Evolutionary conservation across 2,888 invertebrate genomes (phyloP).

Genomic region (Smittia aterrima): DNA sequence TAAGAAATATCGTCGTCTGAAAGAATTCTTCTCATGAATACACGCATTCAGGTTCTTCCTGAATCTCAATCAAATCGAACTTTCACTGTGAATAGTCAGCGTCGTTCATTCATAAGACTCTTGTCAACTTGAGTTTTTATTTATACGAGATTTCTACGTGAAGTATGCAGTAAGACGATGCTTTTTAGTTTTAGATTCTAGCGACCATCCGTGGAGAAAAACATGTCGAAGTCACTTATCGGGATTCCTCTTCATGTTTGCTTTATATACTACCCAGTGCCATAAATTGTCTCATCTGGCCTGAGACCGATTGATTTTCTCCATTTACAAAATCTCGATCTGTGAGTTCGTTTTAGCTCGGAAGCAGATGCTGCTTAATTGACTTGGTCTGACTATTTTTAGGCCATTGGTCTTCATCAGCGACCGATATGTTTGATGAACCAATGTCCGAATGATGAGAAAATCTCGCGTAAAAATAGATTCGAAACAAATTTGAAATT

Average conservation of each 20-base stretch:
- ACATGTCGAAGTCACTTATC: not conserved
- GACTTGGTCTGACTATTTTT: too few relatives aligned
- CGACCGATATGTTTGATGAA: too few relatives aligned
- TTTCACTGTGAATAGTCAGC: not conserved
- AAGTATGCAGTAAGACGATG: not conserved
- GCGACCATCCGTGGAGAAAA: not conserved
- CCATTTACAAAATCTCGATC: too few relatives aligned
- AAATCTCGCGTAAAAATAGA: too few relatives aligned
- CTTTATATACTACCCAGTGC: not conserved
- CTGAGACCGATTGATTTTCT: not conserved
- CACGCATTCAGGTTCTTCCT: not conserved
- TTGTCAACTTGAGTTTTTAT: not conserved
- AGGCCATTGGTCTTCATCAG: too few relatives aligned
- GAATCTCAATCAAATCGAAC: not conserved
- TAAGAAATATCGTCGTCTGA: conserved; percentile 8
- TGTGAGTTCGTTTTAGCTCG: too few relatives aligned
- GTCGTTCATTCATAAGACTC: not conserved
- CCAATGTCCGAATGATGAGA: too few relatives aligned
- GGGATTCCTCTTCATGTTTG: not conserved
- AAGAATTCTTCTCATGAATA: not conserved
- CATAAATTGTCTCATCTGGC: not conserved
- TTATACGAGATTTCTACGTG: not conserved
- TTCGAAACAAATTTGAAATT: too few relatives aligned
- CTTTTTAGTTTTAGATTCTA: not conserved
- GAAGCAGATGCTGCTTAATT: too few relatives aligned